Evolutionary conservation across 1,140 invertebrate species (phyloP).

Genomic region (Nasonia longicornis): DNA sequence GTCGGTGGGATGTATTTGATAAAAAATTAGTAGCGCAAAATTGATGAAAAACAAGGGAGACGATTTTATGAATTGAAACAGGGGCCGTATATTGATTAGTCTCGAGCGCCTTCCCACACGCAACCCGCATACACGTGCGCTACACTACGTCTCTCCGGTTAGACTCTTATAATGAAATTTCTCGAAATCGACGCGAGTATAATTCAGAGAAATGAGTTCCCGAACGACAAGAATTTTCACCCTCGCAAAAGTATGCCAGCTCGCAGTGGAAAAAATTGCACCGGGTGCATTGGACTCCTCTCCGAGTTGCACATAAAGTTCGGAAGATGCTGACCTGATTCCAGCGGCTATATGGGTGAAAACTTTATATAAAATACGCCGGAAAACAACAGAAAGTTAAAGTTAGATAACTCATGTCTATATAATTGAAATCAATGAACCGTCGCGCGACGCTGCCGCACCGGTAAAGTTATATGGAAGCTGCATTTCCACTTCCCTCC

Average conservation of each 20-base stretch:
- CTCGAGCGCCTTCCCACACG: neutral
- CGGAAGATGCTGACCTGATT: constrained; percentile 21
- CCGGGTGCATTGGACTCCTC: neutral
- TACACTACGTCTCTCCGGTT: neutral
- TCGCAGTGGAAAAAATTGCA: neutral
- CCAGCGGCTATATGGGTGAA: neutral
- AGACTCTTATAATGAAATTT: too few species aligned
- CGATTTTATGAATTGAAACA: neutral
- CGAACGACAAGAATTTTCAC: too few species aligned
- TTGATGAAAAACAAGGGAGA: too few species aligned
- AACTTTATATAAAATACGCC: constrained; percentile 10
- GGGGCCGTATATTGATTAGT: neutral
- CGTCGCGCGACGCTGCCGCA: neutral
- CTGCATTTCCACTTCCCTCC: neutral
- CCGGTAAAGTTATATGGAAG: neutral
- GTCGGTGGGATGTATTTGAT: neutral
- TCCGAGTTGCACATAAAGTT: neutral
- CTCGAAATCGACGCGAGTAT: too few species aligned
- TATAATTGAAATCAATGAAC: constrained; percentile 34
- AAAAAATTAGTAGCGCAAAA: neutral
- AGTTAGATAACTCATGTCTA: constrained; percentile 15
- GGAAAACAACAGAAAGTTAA: constrained; percentile 24
- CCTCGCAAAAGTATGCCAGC: neutral
- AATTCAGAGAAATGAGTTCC: too few species aligned
- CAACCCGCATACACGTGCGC: neutral